Percentiles rank a stretch among this genome's conserved stretches.
Conservation (phyloP, 2,888 invertebrate genomes). For the Proisotoma minuta region DNA sequence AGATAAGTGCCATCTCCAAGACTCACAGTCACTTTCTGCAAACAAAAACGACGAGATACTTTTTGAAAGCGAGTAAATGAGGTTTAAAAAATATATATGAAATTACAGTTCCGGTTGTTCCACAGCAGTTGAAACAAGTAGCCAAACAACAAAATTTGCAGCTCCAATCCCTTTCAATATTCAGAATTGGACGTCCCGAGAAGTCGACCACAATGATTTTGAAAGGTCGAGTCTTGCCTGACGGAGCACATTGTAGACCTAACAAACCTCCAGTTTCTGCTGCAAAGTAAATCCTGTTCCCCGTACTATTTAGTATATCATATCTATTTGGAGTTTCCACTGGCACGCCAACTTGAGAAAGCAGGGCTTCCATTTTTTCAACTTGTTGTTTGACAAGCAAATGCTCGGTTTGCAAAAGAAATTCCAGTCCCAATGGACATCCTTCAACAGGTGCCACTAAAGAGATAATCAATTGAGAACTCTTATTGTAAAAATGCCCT, state of each 20-base stretch:
- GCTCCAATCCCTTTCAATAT: constrained; percentile 7
- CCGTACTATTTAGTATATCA: constrained; percentile 1
- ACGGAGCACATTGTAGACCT: neutral
- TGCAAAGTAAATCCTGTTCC: constrained; percentile 10
- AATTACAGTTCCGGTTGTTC: constrained; percentile 5
- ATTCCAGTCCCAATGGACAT: constrained; percentile 8
- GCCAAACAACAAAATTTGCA: constrained; percentile 7
- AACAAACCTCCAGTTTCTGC: constrained; percentile 8
- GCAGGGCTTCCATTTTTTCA: constrained; percentile 13
- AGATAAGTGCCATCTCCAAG: constrained; percentile 9
- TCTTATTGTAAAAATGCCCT: neutral
- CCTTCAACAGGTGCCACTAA: constrained; percentile 10
- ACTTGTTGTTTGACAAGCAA: constrained; percentile 12
- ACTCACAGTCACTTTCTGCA: constrained; percentile 7
- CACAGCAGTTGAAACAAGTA: constrained; percentile 11
- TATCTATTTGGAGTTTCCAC: constrained; percentile 11
- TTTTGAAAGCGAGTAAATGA: neutral
- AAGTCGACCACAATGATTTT: constrained; percentile 6
- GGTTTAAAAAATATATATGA: neutral
- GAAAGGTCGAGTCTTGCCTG: constrained; percentile 3
- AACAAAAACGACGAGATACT: neutral
- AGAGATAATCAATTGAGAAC: neutral
- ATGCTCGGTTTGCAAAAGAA: constrained; percentile 8
- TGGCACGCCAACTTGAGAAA: constrained; percentile 5
- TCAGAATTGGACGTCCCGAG: constrained; percentile 2